Conservation (phyloP, 1,140 invertebrate species). For the Platorchestia sp. region DNA sequence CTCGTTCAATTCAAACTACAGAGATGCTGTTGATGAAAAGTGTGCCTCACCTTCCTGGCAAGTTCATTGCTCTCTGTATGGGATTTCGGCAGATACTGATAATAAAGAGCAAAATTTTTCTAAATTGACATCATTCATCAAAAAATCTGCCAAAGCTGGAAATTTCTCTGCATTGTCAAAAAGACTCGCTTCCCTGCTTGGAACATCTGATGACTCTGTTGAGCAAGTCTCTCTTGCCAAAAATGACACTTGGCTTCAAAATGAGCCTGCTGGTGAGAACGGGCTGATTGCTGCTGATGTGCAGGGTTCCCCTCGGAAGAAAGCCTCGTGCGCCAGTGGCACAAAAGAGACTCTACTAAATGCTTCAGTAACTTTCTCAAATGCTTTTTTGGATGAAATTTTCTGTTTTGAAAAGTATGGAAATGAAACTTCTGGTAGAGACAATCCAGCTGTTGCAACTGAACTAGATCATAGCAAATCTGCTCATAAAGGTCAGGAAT, state of each 20-base stretch:
- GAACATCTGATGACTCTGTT: not conserved
- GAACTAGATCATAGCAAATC: not conserved
- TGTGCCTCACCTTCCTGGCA: not conserved
- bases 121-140: not conserved
- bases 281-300: not conserved
- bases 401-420: not conserved
- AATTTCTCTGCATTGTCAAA: not conserved
- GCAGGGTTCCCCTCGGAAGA: not conserved
- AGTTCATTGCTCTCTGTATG: slow-evolving; percentile 8
- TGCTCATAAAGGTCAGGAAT: not conserved
- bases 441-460: not conserved
- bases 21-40: not conserved
- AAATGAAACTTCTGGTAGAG: not conserved
- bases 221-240: not conserved
- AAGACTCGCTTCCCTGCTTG: not conserved
- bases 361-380: not conserved
- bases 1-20: not conserved
- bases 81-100: not conserved
- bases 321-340: not conserved
- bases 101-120: slow-evolving; percentile 16
- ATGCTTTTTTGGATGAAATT: not conserved
- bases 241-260: not conserved
- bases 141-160: not conserved
- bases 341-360: not conserved
- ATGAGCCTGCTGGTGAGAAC: not conserved